Evolutionary conservation across 2,797 vertebrate species (phyloP).

Genomic region (Sebastes hubbsi): DNA sequence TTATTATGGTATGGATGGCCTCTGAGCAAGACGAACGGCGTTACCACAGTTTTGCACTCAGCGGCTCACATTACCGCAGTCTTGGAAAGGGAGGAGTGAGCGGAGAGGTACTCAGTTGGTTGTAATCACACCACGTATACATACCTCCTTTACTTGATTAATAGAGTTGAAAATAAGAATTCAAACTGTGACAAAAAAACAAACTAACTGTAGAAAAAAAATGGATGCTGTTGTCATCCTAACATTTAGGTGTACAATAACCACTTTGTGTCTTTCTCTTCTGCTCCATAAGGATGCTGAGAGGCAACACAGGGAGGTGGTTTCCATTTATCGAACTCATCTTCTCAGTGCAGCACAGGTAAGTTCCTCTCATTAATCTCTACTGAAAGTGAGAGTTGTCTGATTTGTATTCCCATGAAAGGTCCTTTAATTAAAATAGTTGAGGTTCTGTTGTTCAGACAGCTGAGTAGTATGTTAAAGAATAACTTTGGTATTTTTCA

Average conservation of each 20-base stretch:
- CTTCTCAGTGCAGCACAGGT: constrained; percentile 95
- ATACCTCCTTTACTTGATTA: neutral
- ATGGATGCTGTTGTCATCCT: neutral
- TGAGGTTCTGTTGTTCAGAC: neutral
- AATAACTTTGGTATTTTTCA: neutral
- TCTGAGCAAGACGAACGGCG: no score
- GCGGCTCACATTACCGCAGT: no score
- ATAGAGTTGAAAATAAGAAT: neutral
- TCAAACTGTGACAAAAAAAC: neutral
- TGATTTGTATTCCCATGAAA: neutral
- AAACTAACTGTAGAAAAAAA: neutral
- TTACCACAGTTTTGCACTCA: no score
- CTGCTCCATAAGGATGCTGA: constrained; percentile 87
- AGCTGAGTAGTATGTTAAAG: neutral
- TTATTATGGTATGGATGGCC: no score
- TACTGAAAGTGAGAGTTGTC: neutral
- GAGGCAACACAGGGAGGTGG: constrained; percentile 95
- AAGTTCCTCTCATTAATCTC: constrained; percentile 3
- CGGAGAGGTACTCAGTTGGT: no score
- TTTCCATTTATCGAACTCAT: constrained; percentile 96
- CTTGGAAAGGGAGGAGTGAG: no score
- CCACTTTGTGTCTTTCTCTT: neutral
- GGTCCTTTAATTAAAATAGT: neutral
- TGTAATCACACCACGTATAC: neutral
- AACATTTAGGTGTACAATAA: neutral